These are phyloP conservation scores for Callochromis pleurospilus DNA, from an alignment of 2,113 vertebrate genomes.

Conservation along the genomic window DNA sequence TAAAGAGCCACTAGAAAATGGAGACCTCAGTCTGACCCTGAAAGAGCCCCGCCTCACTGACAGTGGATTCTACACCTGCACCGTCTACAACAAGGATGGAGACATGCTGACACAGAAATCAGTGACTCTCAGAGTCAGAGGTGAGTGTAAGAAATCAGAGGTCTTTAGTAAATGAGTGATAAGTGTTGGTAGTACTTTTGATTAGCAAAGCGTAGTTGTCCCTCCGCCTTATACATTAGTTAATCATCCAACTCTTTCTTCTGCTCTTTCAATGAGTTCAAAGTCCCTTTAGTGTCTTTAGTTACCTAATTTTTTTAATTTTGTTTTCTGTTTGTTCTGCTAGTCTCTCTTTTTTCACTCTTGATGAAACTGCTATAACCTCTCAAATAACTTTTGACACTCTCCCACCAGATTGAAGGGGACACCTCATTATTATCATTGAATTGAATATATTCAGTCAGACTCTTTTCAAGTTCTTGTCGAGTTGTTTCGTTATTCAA, in stretches of 20 bases:
- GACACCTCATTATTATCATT: neutral
- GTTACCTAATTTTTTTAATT: neutral
- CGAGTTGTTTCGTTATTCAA: neutral
- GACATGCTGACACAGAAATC: too few species aligned
- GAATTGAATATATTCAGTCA: neutral
- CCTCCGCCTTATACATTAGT: neutral
- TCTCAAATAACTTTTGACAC: neutral
- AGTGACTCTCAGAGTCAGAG: too few species aligned
- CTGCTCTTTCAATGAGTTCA: neutral
- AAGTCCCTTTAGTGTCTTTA: neutral
- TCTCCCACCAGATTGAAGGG: neutral
- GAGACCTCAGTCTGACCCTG: too few species aligned
- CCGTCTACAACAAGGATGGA: too few species aligned
- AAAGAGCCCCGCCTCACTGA: too few species aligned
- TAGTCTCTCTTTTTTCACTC: fast-evolving
- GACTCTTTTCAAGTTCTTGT: neutral
- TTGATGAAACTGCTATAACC: neutral
- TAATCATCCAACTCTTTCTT: neutral
- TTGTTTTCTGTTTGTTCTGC: neutral
- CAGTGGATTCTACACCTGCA: too few species aligned
- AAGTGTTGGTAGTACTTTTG: neutral
- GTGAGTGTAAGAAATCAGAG: too few species aligned
- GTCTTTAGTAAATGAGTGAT: too few species aligned
- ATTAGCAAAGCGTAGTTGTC: neutral
- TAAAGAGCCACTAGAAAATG: fast-evolving